Percentiles rank a stretch among this genome's conserved stretches.
These are phyloP conservation scores for Seriola dumerili DNA, from an alignment of 2,113 vertebrate genomes.

Conservation along the genomic window DNA sequence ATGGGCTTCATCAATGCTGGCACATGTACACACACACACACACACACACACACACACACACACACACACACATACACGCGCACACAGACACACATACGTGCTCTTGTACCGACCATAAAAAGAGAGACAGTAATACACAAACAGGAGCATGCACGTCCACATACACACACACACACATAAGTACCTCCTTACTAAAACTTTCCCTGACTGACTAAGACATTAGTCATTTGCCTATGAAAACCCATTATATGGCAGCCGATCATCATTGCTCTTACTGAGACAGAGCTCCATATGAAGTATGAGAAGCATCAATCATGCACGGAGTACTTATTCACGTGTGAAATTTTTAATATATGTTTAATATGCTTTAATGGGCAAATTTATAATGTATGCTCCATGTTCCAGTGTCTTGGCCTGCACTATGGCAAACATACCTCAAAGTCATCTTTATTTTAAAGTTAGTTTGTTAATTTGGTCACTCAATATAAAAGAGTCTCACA, in stretches of 20 bases:
- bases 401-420: slow-evolving; percentile 51
- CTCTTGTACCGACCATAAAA: slow-evolving; percentile 16
- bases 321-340: slow-evolving; percentile 75
- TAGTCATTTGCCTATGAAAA: slow-evolving; percentile 76
- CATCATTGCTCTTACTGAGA: slow-evolving; percentile 78
- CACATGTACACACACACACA: slow-evolving; percentile 37
- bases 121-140: slow-evolving; percentile 14
- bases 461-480: slow-evolving; percentile 64
- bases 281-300: slow-evolving; percentile 63
- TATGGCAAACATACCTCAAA: slow-evolving; percentile 67
- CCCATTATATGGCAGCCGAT: slow-evolving; percentile 78
- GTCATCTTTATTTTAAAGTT: slow-evolving; percentile 69
- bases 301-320: slow-evolving; percentile 80
- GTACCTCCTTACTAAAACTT: slow-evolving; percentile 62
- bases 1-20: slow-evolving; percentile 72
- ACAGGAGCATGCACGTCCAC: slow-evolving; percentile 12
- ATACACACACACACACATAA: slow-evolving; percentile 34
- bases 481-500: slow-evolving; percentile 26
- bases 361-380: slow-evolving; percentile 78
- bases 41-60: slow-evolving; percentile 24
- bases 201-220: slow-evolving; percentile 65
- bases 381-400: slow-evolving; percentile 71
- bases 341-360: slow-evolving; percentile 81
- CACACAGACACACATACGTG: slow-evolving; percentile 20
- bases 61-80: slow-evolving; percentile 4